phyloP scores from a whole-genome alignment of 2,113 vertebrate species.

The Fregetta grallaria region DNA sequence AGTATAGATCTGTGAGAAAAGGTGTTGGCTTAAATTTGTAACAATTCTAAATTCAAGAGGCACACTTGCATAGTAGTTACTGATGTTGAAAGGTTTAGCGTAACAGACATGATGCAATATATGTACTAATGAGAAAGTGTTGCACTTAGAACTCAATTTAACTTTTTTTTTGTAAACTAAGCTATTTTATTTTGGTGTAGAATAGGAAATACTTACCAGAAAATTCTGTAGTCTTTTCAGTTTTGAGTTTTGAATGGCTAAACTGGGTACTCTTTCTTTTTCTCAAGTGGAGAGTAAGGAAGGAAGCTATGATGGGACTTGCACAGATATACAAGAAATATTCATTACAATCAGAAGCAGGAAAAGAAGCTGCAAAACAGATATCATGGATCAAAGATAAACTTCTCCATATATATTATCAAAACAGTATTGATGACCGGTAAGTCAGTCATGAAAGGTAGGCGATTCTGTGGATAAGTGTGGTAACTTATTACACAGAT shows the following conservation, averaged over 20 bases:
- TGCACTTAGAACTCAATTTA: not conserved
- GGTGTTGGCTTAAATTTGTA: not conserved
- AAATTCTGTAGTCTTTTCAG: not conserved
- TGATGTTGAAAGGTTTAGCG: not conserved
- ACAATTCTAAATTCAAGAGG: not conserved
- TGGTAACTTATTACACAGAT: not conserved
- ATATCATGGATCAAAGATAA: constrained; percentile 99
- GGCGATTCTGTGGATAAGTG: not conserved
- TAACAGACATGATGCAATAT: not conserved
- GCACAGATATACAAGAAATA: constrained; percentile 99
- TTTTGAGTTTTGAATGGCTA: constrained; percentile 16
- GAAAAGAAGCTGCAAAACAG: constrained; percentile 96
- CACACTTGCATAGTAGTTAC: not conserved
- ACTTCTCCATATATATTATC: constrained; percentile 97
- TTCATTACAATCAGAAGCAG: constrained; percentile 91
- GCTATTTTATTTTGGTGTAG: not conserved
- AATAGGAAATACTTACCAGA: not conserved
- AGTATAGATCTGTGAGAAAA: not conserved
- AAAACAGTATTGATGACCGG: constrained; percentile 99
- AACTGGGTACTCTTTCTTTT: not conserved
- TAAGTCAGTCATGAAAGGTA: constrained; percentile 54
- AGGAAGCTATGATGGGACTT: constrained; percentile 99
- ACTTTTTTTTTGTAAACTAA: not conserved
- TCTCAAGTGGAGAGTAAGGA: constrained; percentile 94
- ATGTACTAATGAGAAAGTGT: not conserved